These are phyloP conservation scores for Cylindroiulus punctatus DNA, from an alignment of 2,888 invertebrate species.

Conservation along the genomic window DNA sequence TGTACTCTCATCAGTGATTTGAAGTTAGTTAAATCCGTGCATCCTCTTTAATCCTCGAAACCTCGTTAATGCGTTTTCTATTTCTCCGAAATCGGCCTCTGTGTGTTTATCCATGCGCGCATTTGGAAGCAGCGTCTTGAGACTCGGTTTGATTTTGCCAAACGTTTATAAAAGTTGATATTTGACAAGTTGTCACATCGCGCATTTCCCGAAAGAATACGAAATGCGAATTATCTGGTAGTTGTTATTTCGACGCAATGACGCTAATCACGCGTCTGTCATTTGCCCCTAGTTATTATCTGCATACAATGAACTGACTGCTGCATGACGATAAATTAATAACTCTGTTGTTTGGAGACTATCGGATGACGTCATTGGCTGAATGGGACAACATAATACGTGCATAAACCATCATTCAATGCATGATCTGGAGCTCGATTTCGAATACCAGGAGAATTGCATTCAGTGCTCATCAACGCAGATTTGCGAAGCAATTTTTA, in stretches of 20 bases:
- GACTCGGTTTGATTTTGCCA: not conserved
- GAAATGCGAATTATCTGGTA: not conserved
- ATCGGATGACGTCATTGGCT: not conserved
- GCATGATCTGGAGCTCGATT: no score
- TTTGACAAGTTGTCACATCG: conserved; percentile 6
- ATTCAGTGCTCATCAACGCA: no score
- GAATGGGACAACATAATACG: no score
- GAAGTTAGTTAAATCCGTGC: no score
- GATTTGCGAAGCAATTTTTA: no score
- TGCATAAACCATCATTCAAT: no score
- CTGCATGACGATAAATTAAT: not conserved
- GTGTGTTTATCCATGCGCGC: not conserved
- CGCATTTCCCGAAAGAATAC: not conserved
- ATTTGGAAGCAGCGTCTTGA: not conserved
- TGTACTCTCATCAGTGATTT: no score
- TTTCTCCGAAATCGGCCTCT: not conserved
- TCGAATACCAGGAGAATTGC: no score
- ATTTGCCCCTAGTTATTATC: not conserved
- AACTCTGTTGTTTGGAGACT: no score
- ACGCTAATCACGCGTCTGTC: not conserved
- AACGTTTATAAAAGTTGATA: not conserved
- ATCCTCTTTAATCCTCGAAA: not conserved
- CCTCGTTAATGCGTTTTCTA: not conserved
- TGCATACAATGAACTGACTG: not conserved
- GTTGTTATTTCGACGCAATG: not conserved